Conservation (phyloP, 2,797 vertebrate species). For the Liparis tanakae region DNA sequence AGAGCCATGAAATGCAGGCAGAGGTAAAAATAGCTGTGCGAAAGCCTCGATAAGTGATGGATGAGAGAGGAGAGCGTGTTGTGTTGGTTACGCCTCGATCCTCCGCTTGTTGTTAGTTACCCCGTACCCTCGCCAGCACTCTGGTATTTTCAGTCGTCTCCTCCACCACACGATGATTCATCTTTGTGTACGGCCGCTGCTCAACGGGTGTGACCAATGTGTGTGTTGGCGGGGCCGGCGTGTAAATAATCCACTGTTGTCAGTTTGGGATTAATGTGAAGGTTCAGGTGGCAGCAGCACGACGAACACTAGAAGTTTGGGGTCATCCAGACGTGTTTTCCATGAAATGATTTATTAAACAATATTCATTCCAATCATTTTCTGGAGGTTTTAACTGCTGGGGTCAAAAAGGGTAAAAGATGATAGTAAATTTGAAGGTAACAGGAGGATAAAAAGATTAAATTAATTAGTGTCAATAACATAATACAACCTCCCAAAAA, state of each 20-base stretch:
- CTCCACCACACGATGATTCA: slow-evolving; percentile 42
- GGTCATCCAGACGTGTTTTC: no score
- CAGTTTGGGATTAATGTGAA: slow-evolving; percentile 63
- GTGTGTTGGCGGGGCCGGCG: slow-evolving; percentile 36
- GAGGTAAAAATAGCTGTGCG: slow-evolving; percentile 78
- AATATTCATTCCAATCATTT: no score
- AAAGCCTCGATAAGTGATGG: slow-evolving; percentile 80
- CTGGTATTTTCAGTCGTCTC: slow-evolving; percentile 71
- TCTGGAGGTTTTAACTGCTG: no score
- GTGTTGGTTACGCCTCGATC: slow-evolving; percentile 70
- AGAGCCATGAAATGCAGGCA: slow-evolving; percentile 52
- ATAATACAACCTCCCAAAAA: background rate
- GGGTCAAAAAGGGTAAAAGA: no score
- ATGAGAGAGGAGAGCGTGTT: slow-evolving; percentile 70
- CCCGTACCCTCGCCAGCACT: slow-evolving; percentile 56
- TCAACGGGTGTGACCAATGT: slow-evolving; percentile 38
- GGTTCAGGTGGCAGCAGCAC: slow-evolving; percentile 53
- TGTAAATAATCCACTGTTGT: slow-evolving; percentile 53
- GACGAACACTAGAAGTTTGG: no score
- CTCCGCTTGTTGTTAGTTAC: slow-evolving; percentile 79
- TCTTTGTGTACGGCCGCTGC: slow-evolving; percentile 36
- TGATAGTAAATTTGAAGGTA: no score
- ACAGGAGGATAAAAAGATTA: no score
- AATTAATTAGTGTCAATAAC: no score
- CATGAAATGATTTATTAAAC: no score